Evolutionary conservation across 2,113 vertebrate species (phyloP).

Genomic region (Rhea pennata): DNA sequence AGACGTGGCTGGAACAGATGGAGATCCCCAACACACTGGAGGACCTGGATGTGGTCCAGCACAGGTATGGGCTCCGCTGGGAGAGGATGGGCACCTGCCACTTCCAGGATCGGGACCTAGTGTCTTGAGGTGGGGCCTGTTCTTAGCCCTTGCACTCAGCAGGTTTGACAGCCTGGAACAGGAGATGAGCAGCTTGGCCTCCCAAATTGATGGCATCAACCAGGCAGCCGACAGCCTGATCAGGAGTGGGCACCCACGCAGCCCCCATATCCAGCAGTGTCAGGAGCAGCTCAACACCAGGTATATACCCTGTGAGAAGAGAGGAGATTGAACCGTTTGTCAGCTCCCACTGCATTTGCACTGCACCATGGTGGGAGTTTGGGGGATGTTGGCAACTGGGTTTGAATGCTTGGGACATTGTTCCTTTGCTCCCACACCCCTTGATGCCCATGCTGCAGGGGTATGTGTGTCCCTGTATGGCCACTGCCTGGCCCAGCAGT

Average conservation of each 20-base stretch:
- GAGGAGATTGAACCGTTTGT: too few species aligned
- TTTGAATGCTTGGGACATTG: too few species aligned
- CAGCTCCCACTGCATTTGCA: neutral
- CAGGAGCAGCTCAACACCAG: constrained; percentile 87
- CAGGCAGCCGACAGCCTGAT: constrained; percentile 86
- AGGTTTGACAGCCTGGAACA: constrained; percentile 91
- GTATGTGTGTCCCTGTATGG: neutral
- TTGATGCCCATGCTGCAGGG: too few species aligned
- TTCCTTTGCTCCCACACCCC: too few species aligned
- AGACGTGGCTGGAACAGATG: constrained; percentile 90
- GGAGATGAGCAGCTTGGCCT: constrained; percentile 87
- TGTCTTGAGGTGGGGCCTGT: rapidly evolving
- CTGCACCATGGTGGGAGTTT: neutral
- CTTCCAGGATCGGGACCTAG: too few species aligned
- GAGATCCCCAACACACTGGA: constrained; percentile 91
- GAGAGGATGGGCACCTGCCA: neutral
- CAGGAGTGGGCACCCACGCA: constrained; percentile 89
- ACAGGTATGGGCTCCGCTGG: constrained; percentile 77
- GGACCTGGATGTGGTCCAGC: constrained; percentile 93
- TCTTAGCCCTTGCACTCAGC: neutral
- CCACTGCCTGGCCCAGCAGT: neutral
- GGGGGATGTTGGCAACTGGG: too few species aligned
- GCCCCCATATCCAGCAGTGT: constrained; percentile 86
- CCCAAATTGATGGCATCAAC: constrained; percentile 86
- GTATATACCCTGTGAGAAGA: constrained; percentile 59